Conservation (phyloP, 2,888 invertebrate species). For the Heteropelma amictum region DNA sequence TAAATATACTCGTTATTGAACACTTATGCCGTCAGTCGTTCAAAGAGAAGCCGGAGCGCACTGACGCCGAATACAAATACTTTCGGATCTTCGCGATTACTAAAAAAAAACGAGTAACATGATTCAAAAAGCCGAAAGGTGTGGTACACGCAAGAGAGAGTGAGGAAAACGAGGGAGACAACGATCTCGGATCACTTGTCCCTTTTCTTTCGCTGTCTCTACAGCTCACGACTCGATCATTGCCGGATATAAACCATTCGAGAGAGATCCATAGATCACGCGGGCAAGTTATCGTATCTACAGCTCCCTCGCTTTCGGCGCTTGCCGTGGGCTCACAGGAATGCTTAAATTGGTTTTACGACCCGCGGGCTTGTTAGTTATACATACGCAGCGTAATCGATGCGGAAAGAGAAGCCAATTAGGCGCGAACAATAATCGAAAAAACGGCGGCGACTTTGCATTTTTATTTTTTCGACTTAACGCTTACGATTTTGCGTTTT, state of each 20-base stretch:
- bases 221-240: constrained; percentile 13
- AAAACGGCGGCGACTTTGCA: constrained; percentile 37
- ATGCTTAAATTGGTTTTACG: constrained; percentile 72
- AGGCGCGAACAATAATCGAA: constrained; percentile 73
- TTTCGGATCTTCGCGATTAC: constrained; percentile 16
- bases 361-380: constrained; percentile 63
- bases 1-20: too few relatives aligned
- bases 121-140: constrained; percentile 22
- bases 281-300: constrained; percentile 32
- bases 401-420: constrained; percentile 74
- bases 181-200: constrained; percentile 10
- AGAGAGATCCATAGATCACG: constrained; percentile 64
- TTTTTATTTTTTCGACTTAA: constrained; percentile 37
- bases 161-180: too few relatives aligned
- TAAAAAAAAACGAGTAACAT: constrained; percentile 25
- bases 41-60: too few relatives aligned
- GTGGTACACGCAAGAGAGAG: not conserved
- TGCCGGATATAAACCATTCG: constrained; percentile 22
- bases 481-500: not conserved
- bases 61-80: too few relatives aligned
- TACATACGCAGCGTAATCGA: constrained; percentile 65
- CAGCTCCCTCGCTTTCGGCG: constrained; percentile 33
- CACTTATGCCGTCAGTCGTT: too few relatives aligned
- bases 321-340: constrained; percentile 55
- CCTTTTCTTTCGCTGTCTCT: constrained; percentile 19